Evolutionary conservation across 2,797 vertebrate genomes (phyloP), one percentile per base, ranked within the genome.

Genomic region (Gambelia wislizenii): DNA sequence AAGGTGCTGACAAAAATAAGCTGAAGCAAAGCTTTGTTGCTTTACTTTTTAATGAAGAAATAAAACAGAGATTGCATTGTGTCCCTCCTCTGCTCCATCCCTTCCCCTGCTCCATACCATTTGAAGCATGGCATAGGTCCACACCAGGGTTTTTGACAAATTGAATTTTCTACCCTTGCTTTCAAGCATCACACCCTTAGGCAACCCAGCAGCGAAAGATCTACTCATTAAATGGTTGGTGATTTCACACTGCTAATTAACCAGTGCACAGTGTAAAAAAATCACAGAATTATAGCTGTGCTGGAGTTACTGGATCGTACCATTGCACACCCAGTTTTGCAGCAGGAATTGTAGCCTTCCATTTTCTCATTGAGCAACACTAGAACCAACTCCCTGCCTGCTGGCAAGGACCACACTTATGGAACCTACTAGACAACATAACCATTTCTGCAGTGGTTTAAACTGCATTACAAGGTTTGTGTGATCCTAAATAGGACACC

Each of bases 1-100:
- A 74, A 80, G 44, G 80, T 74, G 47, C 49, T 84, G 80, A 91
- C 90, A 92, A 91, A 91, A 84, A 91, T 91, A 92, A 93, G 59
- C 79, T 87, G 84, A 90, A 83, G 87, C 14, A 87, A 93, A 93
- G 83, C 84, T 91, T 83, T 84, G 20, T 83, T 90, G 76, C 72
- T 89, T 33, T 85, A 83, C 84, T 85, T 27, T 81, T 91, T 87
- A 89, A 86, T 42, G 54, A 91, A 89, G 64, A 94, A 92, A 5
- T 1, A 89, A 95, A 89, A 13, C 4, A 90, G 56, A 72, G 42
- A 59, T 84, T 87, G 90, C 54, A 27, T 33, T 67, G 64, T 67
- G 30, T 67, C 27, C 4, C 27, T 12, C 10, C 10, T 18, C 64
- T 33, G 30, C 30, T 33, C 30, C 64, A 67, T 61, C 39, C 10